These are phyloP conservation scores for Castor canadensis DNA, from an alignment of 2,113 vertebrate species.

Conservation along the genomic window DNA sequence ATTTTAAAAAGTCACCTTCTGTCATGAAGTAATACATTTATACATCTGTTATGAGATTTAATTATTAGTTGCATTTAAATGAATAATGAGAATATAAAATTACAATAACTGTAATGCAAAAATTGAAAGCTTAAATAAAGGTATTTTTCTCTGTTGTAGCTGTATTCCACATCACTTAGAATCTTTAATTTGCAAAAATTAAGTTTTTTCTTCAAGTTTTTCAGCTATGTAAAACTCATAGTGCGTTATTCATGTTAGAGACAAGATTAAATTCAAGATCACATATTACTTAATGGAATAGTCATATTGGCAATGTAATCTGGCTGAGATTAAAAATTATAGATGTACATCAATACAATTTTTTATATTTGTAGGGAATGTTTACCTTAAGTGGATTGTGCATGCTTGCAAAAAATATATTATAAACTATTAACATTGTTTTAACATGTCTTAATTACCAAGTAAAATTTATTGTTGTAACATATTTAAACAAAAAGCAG, in stretches of 20 bases:
- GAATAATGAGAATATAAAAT: not conserved
- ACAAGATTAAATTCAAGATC: not conserved
- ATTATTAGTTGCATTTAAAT: slow-evolving; percentile 69
- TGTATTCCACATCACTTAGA: not conserved
- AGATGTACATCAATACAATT: no score
- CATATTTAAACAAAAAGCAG: no score
- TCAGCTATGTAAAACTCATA: not conserved
- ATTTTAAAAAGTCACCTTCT: slow-evolving; percentile 80
- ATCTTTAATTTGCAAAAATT: not conserved
- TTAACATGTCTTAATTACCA: no score
- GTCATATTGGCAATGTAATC: not conserved
- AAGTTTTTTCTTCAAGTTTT: not conserved
- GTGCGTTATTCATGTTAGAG: not conserved
- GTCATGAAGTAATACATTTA: slow-evolving; percentile 79
- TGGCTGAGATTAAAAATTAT: no score
- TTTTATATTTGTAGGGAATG: no score
- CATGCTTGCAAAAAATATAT: no score
- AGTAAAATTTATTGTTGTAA: no score
- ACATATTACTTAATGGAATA: not conserved
- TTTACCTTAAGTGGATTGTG: not conserved
- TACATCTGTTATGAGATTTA: slow-evolving; percentile 78
- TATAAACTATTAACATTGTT: no score
- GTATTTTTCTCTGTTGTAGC: not conserved
- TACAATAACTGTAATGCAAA: not conserved
- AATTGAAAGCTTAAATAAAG: not conserved